Evolutionary conservation across 2,888 invertebrate species (phyloP), one percentile per base, ranked within the genome.

Genomic region (Meliscaeva auricollis): DNA sequence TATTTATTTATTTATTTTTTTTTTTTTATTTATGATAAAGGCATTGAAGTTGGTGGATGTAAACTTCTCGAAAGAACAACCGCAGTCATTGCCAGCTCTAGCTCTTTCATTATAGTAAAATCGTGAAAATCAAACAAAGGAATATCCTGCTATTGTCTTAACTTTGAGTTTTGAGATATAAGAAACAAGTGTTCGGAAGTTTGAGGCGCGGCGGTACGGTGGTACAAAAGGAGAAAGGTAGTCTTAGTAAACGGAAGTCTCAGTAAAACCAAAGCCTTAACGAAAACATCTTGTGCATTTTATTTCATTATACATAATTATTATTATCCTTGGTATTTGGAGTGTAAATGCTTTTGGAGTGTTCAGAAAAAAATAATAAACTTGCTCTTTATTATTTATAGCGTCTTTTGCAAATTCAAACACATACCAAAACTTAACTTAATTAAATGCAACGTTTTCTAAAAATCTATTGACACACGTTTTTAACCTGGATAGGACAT

Each of bases 271-370:
- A 48, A 32, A 60, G 38, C 38, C 46, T 41, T 20, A 52, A 1
- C 74, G 20, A 20, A 20, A n/a, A 15, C 50, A 44, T 73, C 72
- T 48, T 56, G 60, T 52, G 68, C 32, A 58, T 48, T 73, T 68
- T 48, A 68, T 77, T 72, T 41, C 38, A 26, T 35, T 56, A 17
- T 26, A 26, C 3, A 26, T 26, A 26, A 17, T 58, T 38, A 44
- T 62, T 78, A 69, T 77, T 77, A 68, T 73, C 32, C 44, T 41
- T 60, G 30, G 44, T 64, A 35, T 68, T 41, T 77, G 54, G 78
- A 78, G 82, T 68, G 78, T 54, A 73, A 83, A 68, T 83, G 77
- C 62, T 69, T 73, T 64, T 69, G 82, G 60, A 54, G 66, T 66
- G 60, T 35, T 35, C 66, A 26, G n/a, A 70, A 8, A 58, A 50